Evolutionary conservation across 2,113 vertebrate species (phyloP), one percentile per base, ranked within the genome.

Genomic region (Cathartes aura): DNA sequence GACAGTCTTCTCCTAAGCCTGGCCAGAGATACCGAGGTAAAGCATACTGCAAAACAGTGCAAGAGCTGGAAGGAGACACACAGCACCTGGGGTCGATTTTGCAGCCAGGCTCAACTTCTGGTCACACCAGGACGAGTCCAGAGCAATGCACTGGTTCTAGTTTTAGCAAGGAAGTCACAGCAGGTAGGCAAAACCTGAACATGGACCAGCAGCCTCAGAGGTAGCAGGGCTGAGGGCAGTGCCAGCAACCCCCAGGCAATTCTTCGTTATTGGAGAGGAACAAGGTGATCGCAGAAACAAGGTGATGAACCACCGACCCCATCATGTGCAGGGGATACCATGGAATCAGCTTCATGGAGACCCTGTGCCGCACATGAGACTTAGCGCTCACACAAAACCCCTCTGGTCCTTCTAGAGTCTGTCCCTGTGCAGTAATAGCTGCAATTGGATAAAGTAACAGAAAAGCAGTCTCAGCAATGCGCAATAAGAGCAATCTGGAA

Each of bases 21-120:
- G 45, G 45, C 32, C 7, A 2, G 30, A 53, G 18, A 80, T 11
- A 67, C 5, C 0, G 0, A 52, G 22, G 45, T 36, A 48, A 58
- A 85, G 26, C 26, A 22, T 9, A 26, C 23, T 34, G 56, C 45
- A 70, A 52, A 79, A n/a, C 45, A 21, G 59, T 4, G 36, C 29
- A 38, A 63, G 71, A 55, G 40, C 47, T 71, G 40, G 23, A 70
- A 71, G n/a, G 21, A 71, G 50, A 45, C 19, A 59, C n/a, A 36
- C 15, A 72, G 23, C 50, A 55, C n/a, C 36, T 2, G 1, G 27
- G 8, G 24, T 8, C 62, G 53, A 72, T 26, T 48, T 34, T 79
- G 43, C 34, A 79, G 47, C 48, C 53, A 73, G 27, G 24, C 12
- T 75, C 40, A 43, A 36, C 62, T 40, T 43, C 21, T 47, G 34